Conservation (phyloP, 64 coral and sea anemone species). For the Montipora sp. region DNA sequence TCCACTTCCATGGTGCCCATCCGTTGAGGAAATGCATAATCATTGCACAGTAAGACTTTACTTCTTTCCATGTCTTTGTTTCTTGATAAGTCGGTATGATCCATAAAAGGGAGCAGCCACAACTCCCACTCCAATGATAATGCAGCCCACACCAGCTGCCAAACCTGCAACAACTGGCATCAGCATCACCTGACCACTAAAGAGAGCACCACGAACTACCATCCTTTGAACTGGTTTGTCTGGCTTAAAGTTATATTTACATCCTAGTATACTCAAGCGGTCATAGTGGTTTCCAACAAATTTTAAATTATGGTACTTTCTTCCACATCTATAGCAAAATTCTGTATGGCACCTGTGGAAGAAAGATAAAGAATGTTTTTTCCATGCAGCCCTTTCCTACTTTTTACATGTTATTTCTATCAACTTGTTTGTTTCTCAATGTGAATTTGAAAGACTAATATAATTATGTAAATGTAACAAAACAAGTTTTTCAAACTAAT, state of each 20-base stretch:
- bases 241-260: constrained; percentile 92
- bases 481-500: too few relatives aligned
- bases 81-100: constrained; percentile 83
- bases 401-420: not conserved
- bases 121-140: constrained; percentile 67
- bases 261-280: constrained; percentile 82
- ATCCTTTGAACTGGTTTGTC: constrained; percentile 76
- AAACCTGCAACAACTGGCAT: constrained; percentile 68
- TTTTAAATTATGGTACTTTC: constrained; percentile 71
- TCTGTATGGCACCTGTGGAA: constrained; percentile 79
- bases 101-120: constrained; percentile 79
- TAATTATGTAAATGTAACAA: too few relatives aligned
- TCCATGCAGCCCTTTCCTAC: not conserved
- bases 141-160: constrained; percentile 73
- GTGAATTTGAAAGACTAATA: too few relatives aligned
- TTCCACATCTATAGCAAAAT: constrained; percentile 89
- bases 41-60: not conserved
- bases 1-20: too few relatives aligned
- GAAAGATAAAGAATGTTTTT: not conserved
- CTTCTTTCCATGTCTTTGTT: constrained; percentile 33
- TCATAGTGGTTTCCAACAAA: constrained; percentile 91
- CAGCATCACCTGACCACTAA: constrained; percentile 71
- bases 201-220: constrained; percentile 67
- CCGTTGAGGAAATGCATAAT: too few relatives aligned
- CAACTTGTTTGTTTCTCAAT: too few relatives aligned